phyloP scores from a whole-genome alignment of 2,113 vertebrate genomes.

The Rhea americana region DNA sequence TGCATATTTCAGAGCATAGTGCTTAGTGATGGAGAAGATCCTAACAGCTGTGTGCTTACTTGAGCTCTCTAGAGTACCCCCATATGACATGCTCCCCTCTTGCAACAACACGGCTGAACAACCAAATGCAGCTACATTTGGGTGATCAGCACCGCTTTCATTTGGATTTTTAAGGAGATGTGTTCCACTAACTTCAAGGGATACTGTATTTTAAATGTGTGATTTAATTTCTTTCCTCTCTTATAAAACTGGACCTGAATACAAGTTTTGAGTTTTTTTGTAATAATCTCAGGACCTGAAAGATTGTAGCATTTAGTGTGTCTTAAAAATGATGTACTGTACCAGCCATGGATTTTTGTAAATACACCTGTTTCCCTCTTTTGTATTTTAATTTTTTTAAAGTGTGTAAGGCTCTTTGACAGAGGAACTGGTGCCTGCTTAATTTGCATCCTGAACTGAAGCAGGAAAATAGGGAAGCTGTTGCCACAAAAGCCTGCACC shows the following conservation, averaged over 20 bases:
- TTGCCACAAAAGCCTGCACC: slow-evolving; percentile 68
- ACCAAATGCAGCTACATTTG: slow-evolving; percentile 39
- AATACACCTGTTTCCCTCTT: slow-evolving; percentile 81
- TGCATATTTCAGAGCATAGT: background rate
- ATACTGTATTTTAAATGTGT: slow-evolving; percentile 71
- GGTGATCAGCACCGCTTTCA: slow-evolving; percentile 33
- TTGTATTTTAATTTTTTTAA: slow-evolving; percentile 81
- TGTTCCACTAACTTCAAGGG: slow-evolving; percentile 69
- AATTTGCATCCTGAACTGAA: slow-evolving; percentile 68
- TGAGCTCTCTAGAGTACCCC: slow-evolving; percentile 24
- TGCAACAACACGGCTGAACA: slow-evolving; percentile 20
- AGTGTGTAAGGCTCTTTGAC: slow-evolving; percentile 75
- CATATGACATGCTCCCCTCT: slow-evolving; percentile 8
- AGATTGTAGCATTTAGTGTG: slow-evolving; percentile 88
- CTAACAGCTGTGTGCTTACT: background rate
- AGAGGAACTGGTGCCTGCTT: slow-evolving; percentile 77
- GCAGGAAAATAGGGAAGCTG: slow-evolving; percentile 74
- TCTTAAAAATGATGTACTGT: slow-evolving; percentile 88
- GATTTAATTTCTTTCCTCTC: slow-evolving; percentile 67
- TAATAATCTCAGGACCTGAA: slow-evolving; percentile 88
- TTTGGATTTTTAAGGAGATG: slow-evolving; percentile 56
- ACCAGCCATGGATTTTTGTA: slow-evolving; percentile 87
- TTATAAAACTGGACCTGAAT: slow-evolving; percentile 80
- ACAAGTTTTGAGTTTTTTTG: slow-evolving; percentile 77
- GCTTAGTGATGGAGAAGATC: slow-evolving; percentile 52